phyloP scores from a whole-genome alignment of 2,113 vertebrate genomes.

The Microcebus jonahi region DNA sequence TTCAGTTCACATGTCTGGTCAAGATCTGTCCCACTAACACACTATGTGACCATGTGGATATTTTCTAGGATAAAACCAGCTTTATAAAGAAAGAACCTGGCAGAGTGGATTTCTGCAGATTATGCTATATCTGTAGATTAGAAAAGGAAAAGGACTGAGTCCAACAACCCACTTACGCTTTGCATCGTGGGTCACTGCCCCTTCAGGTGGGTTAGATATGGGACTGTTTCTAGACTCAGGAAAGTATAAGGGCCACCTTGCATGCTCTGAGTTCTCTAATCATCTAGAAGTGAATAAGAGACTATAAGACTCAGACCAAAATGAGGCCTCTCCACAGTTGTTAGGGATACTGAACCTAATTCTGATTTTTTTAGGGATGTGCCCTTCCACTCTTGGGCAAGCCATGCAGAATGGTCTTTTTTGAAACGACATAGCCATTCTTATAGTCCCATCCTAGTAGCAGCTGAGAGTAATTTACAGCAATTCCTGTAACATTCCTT shows the following conservation, averaged over 20 bases:
- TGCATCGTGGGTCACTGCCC: background rate
- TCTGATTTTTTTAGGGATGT: background rate
- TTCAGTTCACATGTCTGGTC: slow-evolving; percentile 60
- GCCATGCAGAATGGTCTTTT: background rate
- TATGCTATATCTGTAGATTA: background rate
- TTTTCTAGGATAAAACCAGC: background rate
- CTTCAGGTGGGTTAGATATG: background rate
- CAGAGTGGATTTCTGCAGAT: background rate
- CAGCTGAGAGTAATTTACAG: background rate
- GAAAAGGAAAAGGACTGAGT: background rate
- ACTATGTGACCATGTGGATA: background rate
- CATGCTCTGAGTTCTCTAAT: background rate
- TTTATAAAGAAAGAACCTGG: background rate
- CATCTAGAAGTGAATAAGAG: background rate
- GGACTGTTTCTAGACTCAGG: background rate
- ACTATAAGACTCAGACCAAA: background rate
- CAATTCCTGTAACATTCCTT: background rate
- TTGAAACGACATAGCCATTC: background rate
- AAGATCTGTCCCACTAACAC: background rate
- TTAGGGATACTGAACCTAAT: background rate
- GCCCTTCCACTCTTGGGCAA: background rate
- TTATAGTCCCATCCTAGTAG: background rate
- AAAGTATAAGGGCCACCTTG: background rate
- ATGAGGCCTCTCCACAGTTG: background rate
- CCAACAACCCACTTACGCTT: background rate